Percentiles rank a stretch among this genome's conserved stretches.
Evolutionary conservation across 2,797 vertebrate genomes (phyloP).

Genomic region (Catamblyrhynchus diadema): DNA sequence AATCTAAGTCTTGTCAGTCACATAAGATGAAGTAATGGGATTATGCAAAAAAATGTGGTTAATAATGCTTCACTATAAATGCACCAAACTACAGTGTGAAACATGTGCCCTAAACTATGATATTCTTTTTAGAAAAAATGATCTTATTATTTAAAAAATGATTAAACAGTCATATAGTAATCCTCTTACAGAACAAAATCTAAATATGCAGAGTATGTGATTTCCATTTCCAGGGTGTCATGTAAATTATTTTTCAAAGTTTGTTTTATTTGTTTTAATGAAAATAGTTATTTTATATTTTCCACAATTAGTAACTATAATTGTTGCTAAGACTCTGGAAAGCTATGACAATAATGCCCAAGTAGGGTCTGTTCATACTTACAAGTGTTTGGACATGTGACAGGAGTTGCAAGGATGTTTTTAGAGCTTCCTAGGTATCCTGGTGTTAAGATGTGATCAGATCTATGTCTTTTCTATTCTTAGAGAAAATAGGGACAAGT

Average conservation of each 20-base stretch:
- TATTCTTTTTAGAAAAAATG: background rate
- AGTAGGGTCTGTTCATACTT: background rate
- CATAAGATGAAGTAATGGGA: background rate
- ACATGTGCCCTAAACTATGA: background rate
- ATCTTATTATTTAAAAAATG: background rate
- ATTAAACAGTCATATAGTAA: background rate
- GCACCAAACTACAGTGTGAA: background rate
- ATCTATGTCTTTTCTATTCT: background rate
- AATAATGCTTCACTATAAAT: background rate
- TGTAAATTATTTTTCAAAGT: background rate
- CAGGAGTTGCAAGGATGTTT: background rate
- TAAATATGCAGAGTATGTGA: background rate
- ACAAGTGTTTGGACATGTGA: rapidly evolving
- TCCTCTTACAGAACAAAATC: background rate
- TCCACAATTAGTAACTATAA: background rate
- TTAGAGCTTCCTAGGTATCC: background rate
- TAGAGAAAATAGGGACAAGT: rapidly evolving
- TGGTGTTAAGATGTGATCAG: background rate
- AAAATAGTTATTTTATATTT: background rate
- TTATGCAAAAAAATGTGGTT: background rate
- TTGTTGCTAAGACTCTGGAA: background rate
- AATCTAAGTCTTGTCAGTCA: background rate
- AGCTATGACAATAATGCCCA: background rate
- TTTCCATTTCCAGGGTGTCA: background rate
- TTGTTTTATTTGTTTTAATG: background rate